Evolutionary conservation across 2,113 vertebrate genomes (phyloP), one percentile per base, ranked within the genome.

Genomic region (Syngnathoides biaculeatus): DNA sequence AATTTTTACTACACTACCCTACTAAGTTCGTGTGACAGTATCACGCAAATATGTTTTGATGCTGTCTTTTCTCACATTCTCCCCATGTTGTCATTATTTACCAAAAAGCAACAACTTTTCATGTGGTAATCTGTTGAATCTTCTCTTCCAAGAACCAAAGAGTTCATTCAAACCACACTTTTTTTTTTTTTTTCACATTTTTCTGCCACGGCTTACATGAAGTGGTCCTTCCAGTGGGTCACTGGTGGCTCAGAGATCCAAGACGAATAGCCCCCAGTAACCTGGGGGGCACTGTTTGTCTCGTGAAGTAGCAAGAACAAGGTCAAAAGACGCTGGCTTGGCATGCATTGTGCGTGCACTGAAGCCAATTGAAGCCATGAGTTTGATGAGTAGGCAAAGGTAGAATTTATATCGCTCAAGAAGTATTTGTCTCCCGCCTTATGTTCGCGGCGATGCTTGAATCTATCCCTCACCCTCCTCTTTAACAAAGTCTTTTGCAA

Each of bases 231-330:
- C 45, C 58, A 68, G 56, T 43, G 55, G 70, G 56, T 73, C 77
- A 62, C 75, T 84, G 80, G 64, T 76, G 15, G 40, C 59, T 53
- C 43, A 56, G 64, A 75, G 68, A 10, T 64, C 64, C 1, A 5
- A 26, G 47, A 17, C 40, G 48, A 67, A 66, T 61, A 8, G 5
- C 24, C 42, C 73, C 72, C 65, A 35, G 22, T 71, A 65, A 80
- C 72, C 78, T 57, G 17, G 40, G 45, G 45, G 24, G 12, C 22
- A 14, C 73, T 40, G 81, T 77, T 72, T 39, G 53, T 26, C 40
- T 30, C 57, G 50, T 72, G 38, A 53, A 63, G 1, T 42, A 62
- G 64, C 35, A 52, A 57, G 55, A 71, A 20, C 19, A 52, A 63
- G 38, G 22, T 48, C 22, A 4, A 56, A 20, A 20, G 24, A 45